Evolutionary conservation across 2,888 invertebrate species (phyloP), one percentile per base, ranked within the genome.

Genomic region (Lordiphosa fenestrarum): DNA sequence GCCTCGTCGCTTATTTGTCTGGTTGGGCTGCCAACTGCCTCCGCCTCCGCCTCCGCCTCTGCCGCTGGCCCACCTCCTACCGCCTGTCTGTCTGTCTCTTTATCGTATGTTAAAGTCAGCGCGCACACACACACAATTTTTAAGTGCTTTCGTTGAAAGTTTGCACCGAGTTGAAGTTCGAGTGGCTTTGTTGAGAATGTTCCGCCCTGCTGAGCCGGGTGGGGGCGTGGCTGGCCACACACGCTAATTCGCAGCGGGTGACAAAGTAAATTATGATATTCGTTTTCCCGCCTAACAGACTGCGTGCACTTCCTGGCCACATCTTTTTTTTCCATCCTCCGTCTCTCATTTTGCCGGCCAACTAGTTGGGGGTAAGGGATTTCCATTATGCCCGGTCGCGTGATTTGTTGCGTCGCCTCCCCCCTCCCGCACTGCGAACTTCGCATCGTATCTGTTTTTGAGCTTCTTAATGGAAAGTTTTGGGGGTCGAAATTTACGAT

Each of bases 261-360:
- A 84, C 84, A 78, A 72, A 83, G 81, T 82, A 82, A 82, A 82
- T 85, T 82, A 82, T 82, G 85, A 82, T 85, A 82, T 85, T 82
- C 83, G 85, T 59, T 73, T 30, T 82, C 65, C 85, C 81, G 76
- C 60, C 80, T 81, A 82, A 69, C 83, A 84, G 80, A 78, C 85
- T 84, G 80, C 85, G 73, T 84, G 75, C 67, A 83, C 73, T 84
- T 84, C 83, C 85, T 48, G 51, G 36, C 47, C 33, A 36, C 35
- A 41, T 46, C 35, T 51, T 44, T 42, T 58, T 51, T 59, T 53
- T 46, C 42, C 51, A 36, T 35, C 19, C 37, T 39, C 37, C 40
- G 40, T 15, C 40, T 23, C 15, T 13, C 2, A 12, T 47, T 44
- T 62, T 37, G 44, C 41, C 62, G 83, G 50, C 40, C 69, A 74